Base-by-base conservation (phyloP, 2,797 vertebrate species). In the Propithecus perrieri region DNA sequence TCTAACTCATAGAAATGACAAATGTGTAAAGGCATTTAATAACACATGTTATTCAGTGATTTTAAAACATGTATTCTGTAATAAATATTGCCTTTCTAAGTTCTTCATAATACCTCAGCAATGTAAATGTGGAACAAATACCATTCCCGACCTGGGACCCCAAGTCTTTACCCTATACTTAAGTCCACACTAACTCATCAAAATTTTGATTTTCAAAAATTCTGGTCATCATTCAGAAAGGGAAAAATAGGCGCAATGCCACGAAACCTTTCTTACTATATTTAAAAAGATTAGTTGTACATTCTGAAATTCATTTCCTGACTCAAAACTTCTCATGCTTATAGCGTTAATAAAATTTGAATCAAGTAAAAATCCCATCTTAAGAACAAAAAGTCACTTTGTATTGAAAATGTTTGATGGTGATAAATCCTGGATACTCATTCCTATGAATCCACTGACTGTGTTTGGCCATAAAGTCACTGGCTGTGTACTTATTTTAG, bases 321-420 rank as follows among this genome's bases (percentile, higher is more conserved):
- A 53, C 20, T 72, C 46, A 76, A 41, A 90, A 59, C 9, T 91
- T 94, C 26, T 57, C 75, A 55, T 43, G 75, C 3, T 46, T 69
- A 46, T 1, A 50, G n/a, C 17, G 75, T 35, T 87, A 63, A 83
- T 79, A 50, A 50, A 87, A 75, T 75, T 71, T 85, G 22, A 69
- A 72, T 85, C 33, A 11, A 72, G 26, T 38, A 74, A 88, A 88
- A 80, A 50, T 20, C 13, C 6, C 35, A 85, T 50, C n/a, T 22
- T 89, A n/a, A 85, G 35, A 71, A 90, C 43, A 30, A 91, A 88
- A 88, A 69, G 24, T 78, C 48, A 94, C 41, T 91, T 88, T 35
- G 22, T 38, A 30, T 72, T 90, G 63, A 74, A 65, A 46, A 53
- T 41, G 15, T 48, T n/a, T 65, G 35, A 50, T 30, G n/a, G 35